Percentiles rank a stretch among this genome's conserved stretches.
phyloP scores from a whole-genome alignment of 2,888 invertebrate species.

The Rhamphomyia laevipes region DNA sequence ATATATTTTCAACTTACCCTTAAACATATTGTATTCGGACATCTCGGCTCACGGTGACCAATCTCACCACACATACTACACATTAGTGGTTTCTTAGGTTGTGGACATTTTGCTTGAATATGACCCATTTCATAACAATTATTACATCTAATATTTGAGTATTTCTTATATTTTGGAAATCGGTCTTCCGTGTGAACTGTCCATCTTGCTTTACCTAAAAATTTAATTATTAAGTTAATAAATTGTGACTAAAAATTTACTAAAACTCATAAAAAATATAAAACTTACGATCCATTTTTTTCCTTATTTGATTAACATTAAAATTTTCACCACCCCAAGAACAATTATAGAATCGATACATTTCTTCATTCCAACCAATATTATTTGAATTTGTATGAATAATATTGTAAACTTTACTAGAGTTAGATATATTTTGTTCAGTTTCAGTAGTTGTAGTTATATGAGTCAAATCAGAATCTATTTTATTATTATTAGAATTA shows the following conservation, averaged over 20 bases:
- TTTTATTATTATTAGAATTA: slow-evolving; percentile 10
- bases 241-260: neutral
- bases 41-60: slow-evolving; percentile 54
- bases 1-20: slow-evolving; percentile 43
- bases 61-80: slow-evolving; percentile 57
- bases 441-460: slow-evolving; percentile 12
- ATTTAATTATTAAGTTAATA: neutral
- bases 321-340: slow-evolving; percentile 54
- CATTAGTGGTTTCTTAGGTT: slow-evolving; percentile 41
- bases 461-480: slow-evolving; percentile 10
- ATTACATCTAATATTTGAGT: slow-evolving; percentile 42
- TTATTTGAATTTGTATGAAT: slow-evolving; percentile 11
- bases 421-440: neutral
- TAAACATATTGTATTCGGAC: slow-evolving; percentile 57
- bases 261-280: neutral
- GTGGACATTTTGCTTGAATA: slow-evolving; percentile 45
- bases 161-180: slow-evolving; percentile 20
- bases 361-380: slow-evolving; percentile 39
- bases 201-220: slow-evolving; percentile 23
- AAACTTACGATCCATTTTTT: slow-evolving; percentile 50
- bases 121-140: slow-evolving; percentile 56
- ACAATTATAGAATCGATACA: slow-evolving; percentile 53
- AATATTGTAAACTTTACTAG: neutral
- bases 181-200: slow-evolving; percentile 27
- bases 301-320: slow-evolving; percentile 44